Evolutionary conservation across 2,888 invertebrate genomes (phyloP).

Genomic region (Lomographa bimaculata): DNA sequence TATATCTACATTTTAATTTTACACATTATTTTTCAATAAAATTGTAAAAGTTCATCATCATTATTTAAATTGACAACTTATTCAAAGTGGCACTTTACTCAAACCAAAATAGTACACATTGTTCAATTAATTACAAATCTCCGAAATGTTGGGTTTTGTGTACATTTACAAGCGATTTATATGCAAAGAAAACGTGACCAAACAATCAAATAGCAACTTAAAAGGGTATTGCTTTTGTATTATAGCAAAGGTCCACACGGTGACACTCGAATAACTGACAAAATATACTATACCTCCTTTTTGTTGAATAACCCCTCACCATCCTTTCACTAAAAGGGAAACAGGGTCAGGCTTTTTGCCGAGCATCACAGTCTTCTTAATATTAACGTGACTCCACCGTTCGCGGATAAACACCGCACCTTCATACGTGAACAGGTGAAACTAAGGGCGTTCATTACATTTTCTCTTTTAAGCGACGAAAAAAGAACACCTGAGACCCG

Average conservation of each 20-base stretch:
- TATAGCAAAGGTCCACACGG: conserved; percentile 46
- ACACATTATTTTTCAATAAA: too few relatives aligned
- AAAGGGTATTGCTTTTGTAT: conserved; percentile 58
- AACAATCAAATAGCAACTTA: conserved; percentile 52
- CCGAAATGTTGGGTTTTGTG: conserved; percentile 32
- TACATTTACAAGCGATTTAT: conserved; percentile 48
- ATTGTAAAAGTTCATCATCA: too few relatives aligned
- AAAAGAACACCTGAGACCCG: conserved; percentile 55
- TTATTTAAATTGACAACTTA: too few relatives aligned
- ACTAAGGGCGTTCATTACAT: conserved; percentile 51
- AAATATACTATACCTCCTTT: conserved; percentile 45
- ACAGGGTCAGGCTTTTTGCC: conserved; percentile 17
- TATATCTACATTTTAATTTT: too few relatives aligned
- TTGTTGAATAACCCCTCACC: conserved; percentile 41
- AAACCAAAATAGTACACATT: too few relatives aligned
- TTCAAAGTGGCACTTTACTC: too few relatives aligned
- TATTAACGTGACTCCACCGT: conserved; percentile 38
- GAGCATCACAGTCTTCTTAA: conserved; percentile 30
- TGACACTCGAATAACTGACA: conserved; percentile 50
- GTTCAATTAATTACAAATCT: conserved; percentile 6
- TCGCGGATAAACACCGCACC: conserved; percentile 36
- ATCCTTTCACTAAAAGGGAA: conserved; percentile 17
- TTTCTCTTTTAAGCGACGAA: conserved; percentile 44
- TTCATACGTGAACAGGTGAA: conserved; percentile 31
- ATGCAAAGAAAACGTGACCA: conserved; percentile 50